These are phyloP conservation scores for Cyrtorhinus lividipennis DNA, from an alignment of 1,140 invertebrate genomes.

Conservation along the genomic window DNA sequence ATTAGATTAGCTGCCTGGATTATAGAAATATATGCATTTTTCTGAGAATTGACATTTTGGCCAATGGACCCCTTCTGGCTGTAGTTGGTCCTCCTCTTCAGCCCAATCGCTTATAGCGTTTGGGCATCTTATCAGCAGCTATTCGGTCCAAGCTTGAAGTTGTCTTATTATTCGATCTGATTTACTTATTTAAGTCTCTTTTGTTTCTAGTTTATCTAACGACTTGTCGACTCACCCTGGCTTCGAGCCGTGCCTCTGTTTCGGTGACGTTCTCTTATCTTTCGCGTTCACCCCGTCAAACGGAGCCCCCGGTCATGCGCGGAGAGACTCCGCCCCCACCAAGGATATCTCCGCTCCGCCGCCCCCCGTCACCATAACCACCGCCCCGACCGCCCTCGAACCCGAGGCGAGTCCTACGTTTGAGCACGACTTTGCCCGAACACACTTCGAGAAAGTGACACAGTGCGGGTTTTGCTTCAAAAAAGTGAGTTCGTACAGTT, in stretches of 20 bases:
- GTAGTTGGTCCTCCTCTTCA: too few species aligned
- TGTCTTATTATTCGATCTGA: not conserved
- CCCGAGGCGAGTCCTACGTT: not conserved
- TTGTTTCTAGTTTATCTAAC: constrained; percentile 40
- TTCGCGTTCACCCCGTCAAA: constrained; percentile 47
- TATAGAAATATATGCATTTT: too few species aligned
- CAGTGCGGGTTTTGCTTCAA: constrained; percentile 84
- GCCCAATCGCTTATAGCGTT: too few species aligned
- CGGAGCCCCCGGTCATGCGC: constrained; percentile 26
- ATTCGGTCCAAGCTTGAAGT: too few species aligned
- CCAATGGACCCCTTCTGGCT: too few species aligned
- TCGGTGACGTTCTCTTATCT: constrained; percentile 74
- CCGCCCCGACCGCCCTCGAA: not conserved
- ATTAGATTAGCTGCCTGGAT: not conserved
- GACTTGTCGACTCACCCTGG: constrained; percentile 58
- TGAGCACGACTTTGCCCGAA: constrained; percentile 62
- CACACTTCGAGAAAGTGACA: constrained; percentile 71
- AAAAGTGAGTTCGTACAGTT: constrained; percentile 48
- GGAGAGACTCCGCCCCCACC: constrained; percentile 22
- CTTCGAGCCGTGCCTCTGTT: constrained; percentile 77
- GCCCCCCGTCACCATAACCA: constrained; percentile 21
- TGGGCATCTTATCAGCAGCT: too few species aligned
- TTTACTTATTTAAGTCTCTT: not conserved
- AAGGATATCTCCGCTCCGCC: constrained; percentile 12
- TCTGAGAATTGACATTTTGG: too few species aligned